Conservation (phyloP, 2,797 vertebrate species). For the Phalanger gymnotis region DNA sequence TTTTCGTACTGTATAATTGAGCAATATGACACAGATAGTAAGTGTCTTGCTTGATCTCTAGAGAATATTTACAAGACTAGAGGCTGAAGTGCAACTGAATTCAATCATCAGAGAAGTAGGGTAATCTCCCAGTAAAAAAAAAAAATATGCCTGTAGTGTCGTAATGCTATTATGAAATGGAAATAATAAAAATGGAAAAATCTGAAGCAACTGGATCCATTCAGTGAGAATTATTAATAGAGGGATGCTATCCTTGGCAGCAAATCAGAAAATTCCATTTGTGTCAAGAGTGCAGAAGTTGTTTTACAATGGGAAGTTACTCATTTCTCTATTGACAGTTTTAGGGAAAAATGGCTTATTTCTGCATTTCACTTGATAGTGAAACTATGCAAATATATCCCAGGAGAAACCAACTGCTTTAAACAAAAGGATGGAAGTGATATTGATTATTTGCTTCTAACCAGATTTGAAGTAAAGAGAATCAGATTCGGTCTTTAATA, state of each 20-base stretch:
- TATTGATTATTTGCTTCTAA: slow-evolving; percentile 32
- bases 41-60: background rate
- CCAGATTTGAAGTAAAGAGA: background rate
- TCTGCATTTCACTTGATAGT: background rate
- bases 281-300: slow-evolving; percentile 48
- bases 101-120: slow-evolving; percentile 22
- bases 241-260: background rate
- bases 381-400: slow-evolving; percentile 54
- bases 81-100: slow-evolving; percentile 5
- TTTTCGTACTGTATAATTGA: slow-evolving; percentile 58
- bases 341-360: slow-evolving; percentile 49
- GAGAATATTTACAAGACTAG: background rate
- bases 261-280: slow-evolving; percentile 61
- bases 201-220: background rate
- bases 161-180: slow-evolving; percentile 47
- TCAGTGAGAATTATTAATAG: background rate
- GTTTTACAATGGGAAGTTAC: slow-evolving; percentile 13
- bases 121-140: background rate
- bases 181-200: slow-evolving; percentile 57
- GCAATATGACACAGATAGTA: background rate
- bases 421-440: slow-evolving; percentile 16
- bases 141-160: background rate
- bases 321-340: slow-evolving; percentile 55
- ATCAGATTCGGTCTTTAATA: background rate
- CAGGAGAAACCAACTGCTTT: slow-evolving; percentile 19